A percentile compares a stretch with the other conserved stretches of the same genome.
phyloP scores from a whole-genome alignment of 2,797 vertebrate genomes.

The Lithobates pipiens region DNA sequence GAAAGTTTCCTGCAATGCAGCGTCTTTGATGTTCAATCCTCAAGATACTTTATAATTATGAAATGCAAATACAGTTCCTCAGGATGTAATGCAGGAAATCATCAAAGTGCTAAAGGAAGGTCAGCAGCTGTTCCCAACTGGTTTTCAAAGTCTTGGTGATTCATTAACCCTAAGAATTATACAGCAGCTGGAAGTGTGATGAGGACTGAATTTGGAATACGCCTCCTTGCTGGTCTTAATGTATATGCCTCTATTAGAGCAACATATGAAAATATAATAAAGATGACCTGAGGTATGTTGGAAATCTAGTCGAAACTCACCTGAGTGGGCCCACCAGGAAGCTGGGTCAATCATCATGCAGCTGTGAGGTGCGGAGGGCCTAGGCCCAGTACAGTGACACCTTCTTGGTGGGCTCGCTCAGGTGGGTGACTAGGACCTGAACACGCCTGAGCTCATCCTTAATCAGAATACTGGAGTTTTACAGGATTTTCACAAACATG shows the following conservation, averaged over 20 bases:
- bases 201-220: not conserved
- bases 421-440: too few relatives aligned
- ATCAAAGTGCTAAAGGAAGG: conserved; percentile 39
- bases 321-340: too few relatives aligned
- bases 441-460: too few relatives aligned
- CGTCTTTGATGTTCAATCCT: conserved; percentile 54
- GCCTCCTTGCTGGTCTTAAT: not conserved
- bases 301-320: too few relatives aligned
- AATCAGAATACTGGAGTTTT: not conserved
- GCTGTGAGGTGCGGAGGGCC: too few relatives aligned
- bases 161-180: conserved; percentile 32
- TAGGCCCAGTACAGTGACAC: too few relatives aligned
- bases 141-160: conserved; percentile 33
- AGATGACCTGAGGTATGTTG: too few relatives aligned
- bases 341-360: too few relatives aligned
- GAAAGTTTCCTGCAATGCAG: conserved; percentile 22
- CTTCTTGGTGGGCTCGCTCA: too few relatives aligned
- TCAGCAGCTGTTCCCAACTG: conserved; percentile 41
- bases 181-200: conserved; percentile 25
- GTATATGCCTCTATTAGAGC: not conserved
- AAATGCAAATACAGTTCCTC: conserved; percentile 53
- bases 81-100: conserved; percentile 40
- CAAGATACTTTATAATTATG: conserved; percentile 54
- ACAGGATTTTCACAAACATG: not conserved
- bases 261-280: too few relatives aligned